phyloP scores from a whole-genome alignment of 1,140 invertebrate genomes.

The Scaptomyza pallida region DNA sequence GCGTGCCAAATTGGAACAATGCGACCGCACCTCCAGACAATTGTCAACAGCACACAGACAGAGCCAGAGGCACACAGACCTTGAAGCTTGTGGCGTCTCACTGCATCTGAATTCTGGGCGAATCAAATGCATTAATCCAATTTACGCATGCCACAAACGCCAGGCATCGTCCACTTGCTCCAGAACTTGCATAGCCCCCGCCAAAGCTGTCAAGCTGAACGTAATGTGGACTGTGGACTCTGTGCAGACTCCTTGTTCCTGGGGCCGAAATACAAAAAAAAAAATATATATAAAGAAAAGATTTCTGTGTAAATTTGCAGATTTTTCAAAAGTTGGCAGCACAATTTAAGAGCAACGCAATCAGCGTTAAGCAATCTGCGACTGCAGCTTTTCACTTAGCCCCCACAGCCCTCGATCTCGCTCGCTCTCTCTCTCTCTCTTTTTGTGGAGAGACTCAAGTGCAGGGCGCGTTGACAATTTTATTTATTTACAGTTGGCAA shows the following conservation, averaged over 20 bases:
- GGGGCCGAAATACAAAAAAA: too few relatives aligned
- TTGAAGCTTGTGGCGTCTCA: slow-evolving; percentile 57
- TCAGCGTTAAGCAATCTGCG: slow-evolving; percentile 74
- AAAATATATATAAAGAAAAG: too few relatives aligned
- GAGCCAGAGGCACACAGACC: slow-evolving; percentile 2
- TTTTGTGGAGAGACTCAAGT: slow-evolving; percentile 10
- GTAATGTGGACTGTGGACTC: neutral
- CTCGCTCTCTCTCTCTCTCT: too few relatives aligned
- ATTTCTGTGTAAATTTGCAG: slow-evolving; percentile 80
- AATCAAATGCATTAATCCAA: slow-evolving; percentile 82
- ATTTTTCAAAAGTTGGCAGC: slow-evolving; percentile 79
- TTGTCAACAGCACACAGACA: slow-evolving; percentile 57
- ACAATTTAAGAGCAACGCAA: slow-evolving; percentile 81
- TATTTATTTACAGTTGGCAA: slow-evolving; percentile 81
- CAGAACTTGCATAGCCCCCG: slow-evolving; percentile 63
- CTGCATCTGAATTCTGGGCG: slow-evolving; percentile 32
- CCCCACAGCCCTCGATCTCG: slow-evolving; percentile 1
- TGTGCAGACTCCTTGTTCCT: neutral
- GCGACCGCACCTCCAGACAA: slow-evolving; percentile 62
- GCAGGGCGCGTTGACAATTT: slow-evolving; percentile 81
- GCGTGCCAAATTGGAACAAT: slow-evolving; percentile 76
- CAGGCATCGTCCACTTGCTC: slow-evolving; percentile 60
- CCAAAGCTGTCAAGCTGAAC: slow-evolving; percentile 66
- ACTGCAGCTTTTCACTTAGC: slow-evolving; percentile 49
- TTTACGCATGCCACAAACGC: slow-evolving; percentile 72